Conservation (phyloP, 1,140 invertebrate genomes). For the Asbolus verrucosus region DNA sequence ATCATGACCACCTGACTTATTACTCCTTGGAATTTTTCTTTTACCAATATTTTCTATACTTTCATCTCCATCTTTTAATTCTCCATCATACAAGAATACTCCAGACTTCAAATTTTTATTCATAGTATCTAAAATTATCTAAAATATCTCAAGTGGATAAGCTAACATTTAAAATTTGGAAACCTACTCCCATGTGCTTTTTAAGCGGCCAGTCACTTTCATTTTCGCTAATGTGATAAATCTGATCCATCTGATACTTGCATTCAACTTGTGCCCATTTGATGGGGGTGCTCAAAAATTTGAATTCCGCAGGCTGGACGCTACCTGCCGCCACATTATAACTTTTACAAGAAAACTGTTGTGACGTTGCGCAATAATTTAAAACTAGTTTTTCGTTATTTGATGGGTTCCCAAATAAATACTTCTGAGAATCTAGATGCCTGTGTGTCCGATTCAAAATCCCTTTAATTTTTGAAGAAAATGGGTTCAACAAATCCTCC, state of each 20-base stretch:
- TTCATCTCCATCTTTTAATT: slow-evolving; percentile 69
- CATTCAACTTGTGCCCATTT: slow-evolving; percentile 80
- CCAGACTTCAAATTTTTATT: slow-evolving; percentile 71
- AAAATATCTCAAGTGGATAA: slow-evolving; percentile 61
- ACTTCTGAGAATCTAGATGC: slow-evolving; percentile 68
- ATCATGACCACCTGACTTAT: slow-evolving; percentile 61
- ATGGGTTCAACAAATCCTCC: slow-evolving; percentile 72
- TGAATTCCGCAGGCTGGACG: slow-evolving; percentile 73
- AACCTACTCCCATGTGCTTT: slow-evolving; percentile 60
- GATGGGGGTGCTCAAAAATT: slow-evolving; percentile 72
- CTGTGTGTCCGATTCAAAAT: slow-evolving; percentile 71
- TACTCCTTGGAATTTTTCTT: slow-evolving; percentile 66
- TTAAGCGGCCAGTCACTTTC: slow-evolving; percentile 55
- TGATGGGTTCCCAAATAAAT: slow-evolving; percentile 70
- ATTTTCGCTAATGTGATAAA: slow-evolving; percentile 55
- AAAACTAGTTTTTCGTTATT: slow-evolving; percentile 67
- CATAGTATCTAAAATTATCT: slow-evolving; percentile 72
- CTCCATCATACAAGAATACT: slow-evolving; percentile 73
- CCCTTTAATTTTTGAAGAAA: slow-evolving; percentile 69
- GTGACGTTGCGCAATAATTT: slow-evolving; percentile 68
- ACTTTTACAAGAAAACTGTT: slow-evolving; percentile 65
- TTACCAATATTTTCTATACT: slow-evolving; percentile 69
- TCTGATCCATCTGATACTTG: slow-evolving; percentile 74
- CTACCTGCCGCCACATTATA: slow-evolving; percentile 64
- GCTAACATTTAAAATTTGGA: too few species aligned